Evolutionary conservation across 2,888 invertebrate species (phyloP).

Genomic region (Dolichopus griseipennis): DNA sequence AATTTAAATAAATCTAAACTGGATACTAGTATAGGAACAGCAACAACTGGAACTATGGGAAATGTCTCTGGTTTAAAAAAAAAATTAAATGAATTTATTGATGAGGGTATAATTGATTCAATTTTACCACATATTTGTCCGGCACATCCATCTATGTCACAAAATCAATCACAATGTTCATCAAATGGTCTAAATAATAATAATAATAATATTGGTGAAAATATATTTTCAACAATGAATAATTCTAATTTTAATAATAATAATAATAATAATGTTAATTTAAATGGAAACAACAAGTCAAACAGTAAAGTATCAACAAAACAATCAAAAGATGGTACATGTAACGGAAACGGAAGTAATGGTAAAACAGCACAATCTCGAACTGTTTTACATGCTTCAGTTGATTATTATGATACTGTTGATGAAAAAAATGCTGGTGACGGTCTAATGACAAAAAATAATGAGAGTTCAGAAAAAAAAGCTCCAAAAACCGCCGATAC

Average conservation of each 20-base stretch:
- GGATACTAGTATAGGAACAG: constrained; percentile 9
- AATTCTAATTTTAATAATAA: neutral
- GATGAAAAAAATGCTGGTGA: neutral
- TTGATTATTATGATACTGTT: neutral
- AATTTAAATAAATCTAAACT: constrained; percentile 11
- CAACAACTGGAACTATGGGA: constrained; percentile 2
- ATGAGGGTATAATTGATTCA: constrained; percentile 75
- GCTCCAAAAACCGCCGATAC: neutral
- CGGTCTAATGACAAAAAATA: neutral
- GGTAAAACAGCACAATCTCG: neutral
- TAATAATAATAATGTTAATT: neutral
- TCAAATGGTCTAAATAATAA: neutral
- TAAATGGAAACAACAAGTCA: neutral
- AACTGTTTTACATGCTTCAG: neutral
- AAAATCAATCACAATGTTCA: neutral
- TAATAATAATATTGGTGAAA: neutral
- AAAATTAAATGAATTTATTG: constrained; percentile 53
- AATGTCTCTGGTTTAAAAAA: constrained; percentile 25
- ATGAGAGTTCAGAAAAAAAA: neutral
- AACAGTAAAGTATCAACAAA: neutral
- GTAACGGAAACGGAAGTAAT: neutral
- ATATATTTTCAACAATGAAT: neutral
- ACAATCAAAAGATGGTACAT: neutral
- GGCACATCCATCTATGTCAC: constrained; percentile 26
- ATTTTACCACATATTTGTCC: constrained; percentile 64